Conservation (phyloP, 1,140 invertebrate species). For the Goniozus legneri region DNA sequence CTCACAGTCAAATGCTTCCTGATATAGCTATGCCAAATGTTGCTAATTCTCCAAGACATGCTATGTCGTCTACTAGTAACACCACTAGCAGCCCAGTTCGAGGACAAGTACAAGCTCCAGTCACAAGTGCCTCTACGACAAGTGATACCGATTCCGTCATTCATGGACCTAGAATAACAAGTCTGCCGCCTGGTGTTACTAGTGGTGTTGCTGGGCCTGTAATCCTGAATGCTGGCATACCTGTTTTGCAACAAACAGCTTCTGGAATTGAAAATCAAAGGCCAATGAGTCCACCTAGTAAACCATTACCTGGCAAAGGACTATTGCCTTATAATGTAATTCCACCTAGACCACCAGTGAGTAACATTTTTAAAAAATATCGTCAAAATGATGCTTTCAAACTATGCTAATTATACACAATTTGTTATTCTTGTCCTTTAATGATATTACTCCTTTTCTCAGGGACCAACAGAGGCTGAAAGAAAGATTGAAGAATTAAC, state of each 20-base stretch:
- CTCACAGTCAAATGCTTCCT: conserved; percentile 18
- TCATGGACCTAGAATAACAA: conserved; percentile 42
- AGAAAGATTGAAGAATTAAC: conserved; percentile 88
- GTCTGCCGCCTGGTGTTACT: conserved; percentile 49
- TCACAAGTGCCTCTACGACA: conserved; percentile 33
- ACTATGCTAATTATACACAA: too few relatives aligned
- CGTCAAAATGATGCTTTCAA: too few relatives aligned
- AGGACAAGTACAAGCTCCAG: conserved; percentile 44
- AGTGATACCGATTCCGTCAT: conserved; percentile 25
- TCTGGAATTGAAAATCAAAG: conserved; percentile 28
- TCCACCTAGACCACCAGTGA: conserved; percentile 69
- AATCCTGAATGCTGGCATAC: conserved; percentile 41
- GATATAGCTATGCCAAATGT: conserved; percentile 20
- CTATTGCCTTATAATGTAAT: conserved; percentile 85
- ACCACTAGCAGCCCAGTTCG: conserved; percentile 23
- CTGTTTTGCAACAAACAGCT: conserved; percentile 37
- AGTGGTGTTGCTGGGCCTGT: conserved; percentile 52
- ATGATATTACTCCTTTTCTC: conserved; percentile 32
- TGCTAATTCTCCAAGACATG: conserved; percentile 23
- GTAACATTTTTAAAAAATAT: conserved; percentile 8
- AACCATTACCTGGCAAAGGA: conserved; percentile 63
- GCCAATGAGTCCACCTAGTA: conserved; percentile 40
- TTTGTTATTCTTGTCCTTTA: conserved; percentile 2
- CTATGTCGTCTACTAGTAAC: conserved; percentile 14
- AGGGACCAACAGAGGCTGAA: conserved; percentile 85